Evolutionary conservation across 2,888 invertebrate species (phyloP).

Genomic region (Chorisops tibialis): DNA sequence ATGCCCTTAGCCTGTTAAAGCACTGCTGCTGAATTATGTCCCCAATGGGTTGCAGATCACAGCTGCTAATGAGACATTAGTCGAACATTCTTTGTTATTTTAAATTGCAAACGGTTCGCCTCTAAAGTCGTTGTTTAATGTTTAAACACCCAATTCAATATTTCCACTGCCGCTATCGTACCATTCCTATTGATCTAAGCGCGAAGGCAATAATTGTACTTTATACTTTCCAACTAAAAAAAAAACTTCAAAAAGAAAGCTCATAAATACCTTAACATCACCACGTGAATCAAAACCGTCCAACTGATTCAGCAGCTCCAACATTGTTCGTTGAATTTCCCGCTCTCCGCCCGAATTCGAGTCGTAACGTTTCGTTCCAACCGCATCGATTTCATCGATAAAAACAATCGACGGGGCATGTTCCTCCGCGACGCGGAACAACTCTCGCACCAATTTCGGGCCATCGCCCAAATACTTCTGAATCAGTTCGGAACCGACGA

Average conservation of each 20-base stretch:
- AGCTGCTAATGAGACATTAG: too few relatives aligned
- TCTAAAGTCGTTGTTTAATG: too few relatives aligned
- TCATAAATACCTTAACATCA: constrained; percentile 77
- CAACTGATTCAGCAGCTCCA: constrained; percentile 95
- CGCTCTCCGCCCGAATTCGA: constrained; percentile 99
- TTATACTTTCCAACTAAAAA: background rate
- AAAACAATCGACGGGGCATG: constrained; percentile 99
- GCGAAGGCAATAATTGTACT: background rate
- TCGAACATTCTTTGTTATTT: too few relatives aligned
- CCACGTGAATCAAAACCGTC: constrained; percentile 97
- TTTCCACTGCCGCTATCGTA: background rate
- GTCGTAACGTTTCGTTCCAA: constrained; percentile 97
- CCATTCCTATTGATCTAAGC: background rate
- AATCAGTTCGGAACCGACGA: constrained; percentile 98
- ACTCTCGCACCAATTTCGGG: constrained; percentile 93
- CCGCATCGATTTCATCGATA: constrained; percentile 99
- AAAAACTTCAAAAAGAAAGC: too few relatives aligned
- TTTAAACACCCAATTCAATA: background rate
- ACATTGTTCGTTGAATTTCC: constrained; percentile 99
- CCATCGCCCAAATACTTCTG: constrained; percentile 99
- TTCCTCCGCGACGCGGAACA: constrained; percentile 99
- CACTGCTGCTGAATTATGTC: too few relatives aligned
- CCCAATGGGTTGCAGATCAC: too few relatives aligned
- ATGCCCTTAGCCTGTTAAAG: too few relatives aligned
- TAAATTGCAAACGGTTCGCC: too few relatives aligned